These are phyloP conservation scores for Clanis bilineata DNA, from an alignment of 2,888 invertebrate genomes.

Conservation along the genomic window DNA sequence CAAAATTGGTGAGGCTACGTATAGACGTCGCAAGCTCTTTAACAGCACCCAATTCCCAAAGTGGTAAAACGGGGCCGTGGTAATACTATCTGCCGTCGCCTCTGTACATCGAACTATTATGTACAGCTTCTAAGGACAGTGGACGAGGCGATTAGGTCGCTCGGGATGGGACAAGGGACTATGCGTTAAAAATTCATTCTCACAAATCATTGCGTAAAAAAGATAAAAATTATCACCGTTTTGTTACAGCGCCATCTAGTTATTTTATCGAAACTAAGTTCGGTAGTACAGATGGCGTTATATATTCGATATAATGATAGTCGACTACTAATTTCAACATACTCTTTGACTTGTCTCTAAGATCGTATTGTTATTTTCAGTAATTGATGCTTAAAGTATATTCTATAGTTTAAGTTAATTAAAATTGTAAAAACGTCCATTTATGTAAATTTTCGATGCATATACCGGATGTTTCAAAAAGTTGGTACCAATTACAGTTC, in stretches of 20 bases:
- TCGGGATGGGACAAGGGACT: not conserved
- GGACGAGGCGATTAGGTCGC: not conserved
- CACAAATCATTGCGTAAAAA: not conserved
- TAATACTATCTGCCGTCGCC: conserved; percentile 22
- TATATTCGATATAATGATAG: not conserved
- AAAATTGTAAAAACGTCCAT: not conserved
- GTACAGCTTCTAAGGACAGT: not conserved
- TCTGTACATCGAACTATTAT: not conserved
- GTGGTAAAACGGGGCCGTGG: conserved; percentile 3
- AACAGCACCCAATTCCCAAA: not conserved
- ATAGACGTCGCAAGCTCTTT: conserved; percentile 46
- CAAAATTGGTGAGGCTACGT: conserved; percentile 33
- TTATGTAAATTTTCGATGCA: not conserved
- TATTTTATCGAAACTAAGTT: not conserved
- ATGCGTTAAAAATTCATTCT: not conserved
- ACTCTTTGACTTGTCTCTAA: too few relatives aligned
- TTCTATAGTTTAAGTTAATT: not conserved
- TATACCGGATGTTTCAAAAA: too few relatives aligned
- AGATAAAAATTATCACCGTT: not conserved
- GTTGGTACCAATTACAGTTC: too few relatives aligned
- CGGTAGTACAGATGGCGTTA: not conserved
- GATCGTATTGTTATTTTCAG: not conserved
- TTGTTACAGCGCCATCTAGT: not conserved
- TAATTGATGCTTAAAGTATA: not conserved
- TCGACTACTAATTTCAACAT: too few relatives aligned